Evolutionary conservation across 2,113 vertebrate species (phyloP).

Genomic region (Phalacrocorax carbo): DNA sequence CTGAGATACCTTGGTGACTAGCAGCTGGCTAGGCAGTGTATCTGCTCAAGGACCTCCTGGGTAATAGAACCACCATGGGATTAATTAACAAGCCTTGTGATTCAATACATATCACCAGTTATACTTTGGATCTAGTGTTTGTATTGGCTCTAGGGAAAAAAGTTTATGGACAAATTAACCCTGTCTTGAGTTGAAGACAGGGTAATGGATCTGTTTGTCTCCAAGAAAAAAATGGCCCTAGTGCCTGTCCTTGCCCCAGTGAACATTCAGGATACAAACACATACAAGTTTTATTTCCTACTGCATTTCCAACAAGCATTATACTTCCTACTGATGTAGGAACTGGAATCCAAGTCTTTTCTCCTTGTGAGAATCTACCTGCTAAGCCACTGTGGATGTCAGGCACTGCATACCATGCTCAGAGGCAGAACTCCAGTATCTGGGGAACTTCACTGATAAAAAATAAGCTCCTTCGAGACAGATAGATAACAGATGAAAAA

Average conservation of each 20-base stretch:
- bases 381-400: neutral
- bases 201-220: neutral
- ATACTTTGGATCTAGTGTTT: neutral
- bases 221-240: neutral
- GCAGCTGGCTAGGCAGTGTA: neutral
- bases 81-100: neutral
- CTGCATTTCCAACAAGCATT: neutral
- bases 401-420: accelerated
- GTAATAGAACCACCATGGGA: neutral
- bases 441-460: neutral
- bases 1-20: neutral
- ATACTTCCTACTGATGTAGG: neutral
- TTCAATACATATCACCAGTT: neutral
- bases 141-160: neutral
- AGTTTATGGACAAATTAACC: neutral
- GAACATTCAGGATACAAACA: neutral
- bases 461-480: neutral
- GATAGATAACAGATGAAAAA: neutral
- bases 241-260: neutral
- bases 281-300: neutral
- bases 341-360: neutral
- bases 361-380: neutral
- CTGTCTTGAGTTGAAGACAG: neutral
- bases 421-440: neutral
- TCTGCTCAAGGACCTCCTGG: neutral